Evolutionary conservation across 1,140 invertebrate species (phyloP).

Genomic region (Hycleus phaleratus): DNA sequence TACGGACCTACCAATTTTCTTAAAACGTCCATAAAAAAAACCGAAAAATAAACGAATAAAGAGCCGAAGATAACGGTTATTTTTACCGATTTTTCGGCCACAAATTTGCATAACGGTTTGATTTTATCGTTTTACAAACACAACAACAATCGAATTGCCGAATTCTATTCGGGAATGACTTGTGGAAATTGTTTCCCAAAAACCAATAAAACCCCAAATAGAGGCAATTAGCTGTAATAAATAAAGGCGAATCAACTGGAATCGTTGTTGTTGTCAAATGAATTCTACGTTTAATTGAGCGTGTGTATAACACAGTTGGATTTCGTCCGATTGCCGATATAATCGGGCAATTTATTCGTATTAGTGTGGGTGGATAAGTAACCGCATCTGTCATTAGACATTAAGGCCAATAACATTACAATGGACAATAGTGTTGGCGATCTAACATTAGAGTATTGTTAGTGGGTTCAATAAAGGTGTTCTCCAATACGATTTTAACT

Average conservation of each 20-base stretch:
- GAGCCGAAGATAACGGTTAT: too few species aligned
- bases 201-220: constrained; percentile 1
- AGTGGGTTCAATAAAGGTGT: too few species aligned
- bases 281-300: constrained; percentile 20
- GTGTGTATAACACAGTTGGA: constrained; percentile 20
- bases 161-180: not conserved
- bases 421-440: too few species aligned
- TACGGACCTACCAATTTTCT: too few species aligned
- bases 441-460: too few species aligned
- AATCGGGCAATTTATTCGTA: constrained; percentile 24
- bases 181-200: not conserved
- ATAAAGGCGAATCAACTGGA: constrained; percentile 12
- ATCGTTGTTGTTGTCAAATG: constrained; percentile 17
- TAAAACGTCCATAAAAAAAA: not conserved
- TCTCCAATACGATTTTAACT: too few species aligned
- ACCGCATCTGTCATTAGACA: constrained; percentile 27
- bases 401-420: constrained; percentile 9
- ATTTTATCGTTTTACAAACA: not conserved
- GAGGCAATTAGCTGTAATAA: constrained; percentile 14
- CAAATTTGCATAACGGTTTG: not conserved
- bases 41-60: not conserved
- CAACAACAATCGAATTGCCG: not conserved
- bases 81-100: not conserved
- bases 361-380: constrained; percentile 22
- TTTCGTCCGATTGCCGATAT: constrained; percentile 2